Base-by-base conservation (phyloP, 2,888 invertebrate genomes). In the Cerastis leucographa region DNA sequence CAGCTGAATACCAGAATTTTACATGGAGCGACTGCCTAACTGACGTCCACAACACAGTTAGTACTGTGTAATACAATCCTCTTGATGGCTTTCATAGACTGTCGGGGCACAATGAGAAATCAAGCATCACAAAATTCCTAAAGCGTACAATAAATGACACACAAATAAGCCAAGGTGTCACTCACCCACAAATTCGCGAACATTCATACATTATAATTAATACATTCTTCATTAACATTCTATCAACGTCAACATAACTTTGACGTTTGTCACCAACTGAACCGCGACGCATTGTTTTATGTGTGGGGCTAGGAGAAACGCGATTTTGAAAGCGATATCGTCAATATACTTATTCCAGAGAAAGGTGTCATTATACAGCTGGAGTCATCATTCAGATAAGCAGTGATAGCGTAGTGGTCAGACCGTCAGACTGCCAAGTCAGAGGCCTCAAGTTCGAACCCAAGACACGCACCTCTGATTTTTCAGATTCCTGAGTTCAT, bases 171-270 rank as follows among this genome's bases (percentile, higher is more conserved):
- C 17, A 35, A 44, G 35, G 49, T 81, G 81, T 81, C 81, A 81
- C 25, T 66, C 17, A 59, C 56, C 1, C 14, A 22, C 49, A 51
- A 65, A 35, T 78, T 74, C 64, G 81, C 78, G 35, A 35, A 73
- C 7, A 74, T 44, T 73, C 81, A 49, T 42, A 73, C 7, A 74
- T 44, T 73, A 49, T 56, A 81, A 74, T 78, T 49, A 78, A 49
- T 72, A 65, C 17, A 80, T 65, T 59, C 35, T 22, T 29, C 29
- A n/a, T 76, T 74, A 81, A 59, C 2, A 78, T 81, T 74, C 78
- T 35, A 56, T 14, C 42, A 35, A 9, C 56, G 65, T 81, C 74
- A 44, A 59, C 81, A 81, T 81, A 81, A 49, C 78, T 81, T 78
- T 25, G 75, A 78, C 74, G 74, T 78, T 81, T 66, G 78, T 78